Evolutionary conservation across 1,140 invertebrate genomes (phyloP), one percentile per base, ranked within the genome.

Genomic region (Drosophila littoralis): DNA sequence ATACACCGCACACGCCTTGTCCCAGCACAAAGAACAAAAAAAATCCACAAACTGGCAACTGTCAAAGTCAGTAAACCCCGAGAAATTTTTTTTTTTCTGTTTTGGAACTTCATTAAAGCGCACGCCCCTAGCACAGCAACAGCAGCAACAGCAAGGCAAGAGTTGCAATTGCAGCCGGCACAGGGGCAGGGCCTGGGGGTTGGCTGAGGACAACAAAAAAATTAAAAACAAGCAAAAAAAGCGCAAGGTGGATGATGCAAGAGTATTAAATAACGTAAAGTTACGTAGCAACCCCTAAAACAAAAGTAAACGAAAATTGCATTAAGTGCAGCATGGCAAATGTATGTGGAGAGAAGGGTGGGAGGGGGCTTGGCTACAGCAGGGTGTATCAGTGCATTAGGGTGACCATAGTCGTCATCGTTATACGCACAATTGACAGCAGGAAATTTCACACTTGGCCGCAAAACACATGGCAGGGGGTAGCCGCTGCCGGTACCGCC

Each of bases 241-340:
- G 82, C 82, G 82, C 82, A 86, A 86, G 83, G 82, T 86, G 82
- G 83, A 86, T 79, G 83, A 88, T 86, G 83, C 66, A 75, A 81
- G 77, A 64, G 81, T 77, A 84, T 84, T 84, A 59, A 85, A 72
- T 85, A 75, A 78, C 81, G 50, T 28, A 55, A 71, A 75, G 46
- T 43, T 38, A 28, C 8, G 33, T 5, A 35, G 71, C 83, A 86
- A 64, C 83, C 83, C 83, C 59, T 88, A 79, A 86, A 88, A 76
- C 51, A 83, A 84, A 81, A 54, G 51, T 36, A 60, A 65, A 50
- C 51, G 69, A 75, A 79, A 86, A 83, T 83, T 86, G 82, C 82
- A 86, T 83, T 88, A 82, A 83, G 66, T 88, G 79, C 55, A 72
- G 69, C 43, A 32, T 36, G 10, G 42, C n/a, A 51, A 64, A 60